Conservation (phyloP, 2,888 invertebrate species). For the Gibbula magus region DNA sequence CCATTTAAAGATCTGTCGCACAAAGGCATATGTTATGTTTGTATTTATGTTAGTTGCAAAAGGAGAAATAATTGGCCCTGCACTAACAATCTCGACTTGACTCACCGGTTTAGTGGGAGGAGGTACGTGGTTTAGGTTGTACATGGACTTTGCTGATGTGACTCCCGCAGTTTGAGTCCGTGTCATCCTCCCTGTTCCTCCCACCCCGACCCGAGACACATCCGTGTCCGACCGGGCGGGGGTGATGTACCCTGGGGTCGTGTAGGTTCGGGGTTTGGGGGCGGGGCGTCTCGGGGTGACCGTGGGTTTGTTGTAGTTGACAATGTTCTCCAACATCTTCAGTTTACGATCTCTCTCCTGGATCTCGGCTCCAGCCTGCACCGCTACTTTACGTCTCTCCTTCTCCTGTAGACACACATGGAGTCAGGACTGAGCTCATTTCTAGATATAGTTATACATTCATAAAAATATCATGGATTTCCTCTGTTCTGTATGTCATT, state of each 20-base stretch:
- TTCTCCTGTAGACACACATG: slow-evolving; percentile 52
- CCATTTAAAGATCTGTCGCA: too few relatives aligned
- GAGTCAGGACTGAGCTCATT: not conserved
- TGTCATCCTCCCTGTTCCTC: slow-evolving; percentile 43
- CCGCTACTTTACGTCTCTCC: slow-evolving; percentile 63
- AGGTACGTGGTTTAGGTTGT: slow-evolving; percentile 46
- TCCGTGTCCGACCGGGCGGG: slow-evolving; percentile 67
- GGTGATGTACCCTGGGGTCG: slow-evolving; percentile 39
- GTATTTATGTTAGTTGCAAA: too few relatives aligned
- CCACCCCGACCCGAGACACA: slow-evolving; percentile 50
- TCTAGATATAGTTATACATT: not conserved
- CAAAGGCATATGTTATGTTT: too few relatives aligned
- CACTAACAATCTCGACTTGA: too few relatives aligned
- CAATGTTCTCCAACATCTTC: slow-evolving; percentile 67
- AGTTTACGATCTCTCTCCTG: slow-evolving; percentile 69
- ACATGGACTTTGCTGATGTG: slow-evolving; percentile 48
- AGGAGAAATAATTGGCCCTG: too few relatives aligned
- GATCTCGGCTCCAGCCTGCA: slow-evolving; percentile 60
- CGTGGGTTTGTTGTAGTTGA: slow-evolving; percentile 53
- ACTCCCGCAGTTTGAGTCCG: slow-evolving; percentile 43
- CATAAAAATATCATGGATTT: not conserved
- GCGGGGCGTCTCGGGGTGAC: slow-evolving; percentile 42
- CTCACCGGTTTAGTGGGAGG: slow-evolving; percentile 29
- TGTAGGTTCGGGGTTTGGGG: slow-evolving; percentile 55
- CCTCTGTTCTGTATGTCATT: not conserved